Evolutionary conservation across 2,113 vertebrate genomes (phyloP), one percentile per base, ranked within the genome.

Genomic region (Alligator sinensis): DNA sequence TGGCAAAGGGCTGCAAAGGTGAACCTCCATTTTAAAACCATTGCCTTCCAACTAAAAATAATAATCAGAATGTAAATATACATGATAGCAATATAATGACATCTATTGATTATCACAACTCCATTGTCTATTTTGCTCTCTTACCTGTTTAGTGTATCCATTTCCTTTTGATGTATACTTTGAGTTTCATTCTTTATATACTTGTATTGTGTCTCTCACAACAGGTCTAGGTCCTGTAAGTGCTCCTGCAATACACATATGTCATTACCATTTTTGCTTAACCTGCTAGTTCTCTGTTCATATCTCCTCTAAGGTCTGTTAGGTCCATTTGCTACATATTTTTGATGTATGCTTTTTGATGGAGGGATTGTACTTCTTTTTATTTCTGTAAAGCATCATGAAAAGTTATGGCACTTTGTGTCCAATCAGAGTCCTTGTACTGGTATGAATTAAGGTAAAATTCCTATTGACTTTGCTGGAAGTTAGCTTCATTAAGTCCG

Each of bases 401-500:
- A 55, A 62, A 83, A 95, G 87, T 57, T n/a, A 1, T 6, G 1
- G 38, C 0, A 0, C 78, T 74, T 4, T 3, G 61, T 30, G 85
- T 91, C 38, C 87, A 89, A 78, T n/a, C 94, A 93, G 91, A 88
- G 70, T 77, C 78, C 83, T 97, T 89, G 84, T 93, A 93, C 91
- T 91, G 80, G 80, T 86, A 92, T 96, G 94, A 94, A 96, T 96
- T 97, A 92, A 94, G 75, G 75, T 68, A 87, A 96, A 95, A 96
- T 87, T 93, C 76, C 77, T 70, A 95, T 96, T 93, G 94, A 86
- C 85, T 92, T 68, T 5, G 80, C 59, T 34, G 80, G 64, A 75
- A 95, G n/a, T 59, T 21, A 63, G 89, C 94, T 86, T 91, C 92
- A 92, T 86, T 80, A 94, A 58, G 27, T 61, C 85, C 92, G 66